Conservation (phyloP, 2,113 vertebrate species). For the Kryptolebias marmoratus region DNA sequence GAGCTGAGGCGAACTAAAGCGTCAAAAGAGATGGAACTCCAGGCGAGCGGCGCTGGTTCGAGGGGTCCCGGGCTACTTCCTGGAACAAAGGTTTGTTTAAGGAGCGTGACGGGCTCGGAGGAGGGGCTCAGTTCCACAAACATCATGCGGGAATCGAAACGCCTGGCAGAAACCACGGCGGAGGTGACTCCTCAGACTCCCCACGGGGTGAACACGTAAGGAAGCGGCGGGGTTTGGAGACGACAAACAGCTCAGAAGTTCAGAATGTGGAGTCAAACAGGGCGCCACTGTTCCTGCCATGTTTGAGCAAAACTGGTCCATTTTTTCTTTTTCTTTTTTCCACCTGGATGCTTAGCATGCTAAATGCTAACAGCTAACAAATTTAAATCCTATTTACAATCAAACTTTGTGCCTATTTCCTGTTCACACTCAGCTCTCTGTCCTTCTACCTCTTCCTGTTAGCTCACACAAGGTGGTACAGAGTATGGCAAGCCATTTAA, state of each 20-base stretch:
- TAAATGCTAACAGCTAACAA: background rate
- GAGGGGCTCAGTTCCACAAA: constrained; percentile 1
- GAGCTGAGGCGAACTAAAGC: background rate
- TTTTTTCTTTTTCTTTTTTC: no score
- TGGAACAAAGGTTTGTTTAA: background rate
- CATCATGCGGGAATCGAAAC: constrained; percentile 1
- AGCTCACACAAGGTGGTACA: no score
- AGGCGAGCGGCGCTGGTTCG: background rate
- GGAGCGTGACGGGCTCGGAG: background rate
- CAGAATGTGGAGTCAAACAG: background rate
- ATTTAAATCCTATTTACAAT: no score
- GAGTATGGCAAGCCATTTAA: no score
- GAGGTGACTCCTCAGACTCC: constrained; percentile 11
- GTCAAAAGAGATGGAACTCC: constrained; percentile 53
- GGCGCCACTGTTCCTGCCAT: background rate
- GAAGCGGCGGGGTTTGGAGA: background rate
- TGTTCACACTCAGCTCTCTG: no score
- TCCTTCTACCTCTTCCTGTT: no score
- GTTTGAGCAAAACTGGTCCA: background rate
- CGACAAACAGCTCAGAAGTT: background rate
- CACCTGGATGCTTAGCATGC: background rate
- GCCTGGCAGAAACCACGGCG: constrained; percentile 13
- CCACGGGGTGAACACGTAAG: background rate
- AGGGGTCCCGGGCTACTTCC: constrained; percentile 6
- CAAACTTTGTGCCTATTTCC: no score